phyloP scores from a whole-genome alignment of 2,797 vertebrate genomes.

The Podarcis siculus region DNA sequence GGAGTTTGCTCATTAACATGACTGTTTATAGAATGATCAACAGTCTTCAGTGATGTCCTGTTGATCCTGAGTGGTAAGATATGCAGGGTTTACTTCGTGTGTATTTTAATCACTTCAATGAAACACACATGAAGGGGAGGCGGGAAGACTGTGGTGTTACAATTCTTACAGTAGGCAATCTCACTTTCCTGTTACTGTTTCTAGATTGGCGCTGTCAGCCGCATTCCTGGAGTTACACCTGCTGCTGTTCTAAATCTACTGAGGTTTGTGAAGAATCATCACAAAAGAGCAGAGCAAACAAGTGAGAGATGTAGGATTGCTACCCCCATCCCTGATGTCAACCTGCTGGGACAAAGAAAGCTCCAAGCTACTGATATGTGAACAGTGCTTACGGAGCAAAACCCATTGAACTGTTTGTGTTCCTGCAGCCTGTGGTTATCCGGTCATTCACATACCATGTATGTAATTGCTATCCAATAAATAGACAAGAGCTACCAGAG shows the following conservation, averaged over 20 bases:
- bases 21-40: background rate
- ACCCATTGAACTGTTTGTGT: constrained; percentile 1
- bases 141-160: background rate
- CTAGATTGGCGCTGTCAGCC: constrained; percentile 91
- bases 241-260: constrained; percentile 89
- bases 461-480: constrained; percentile 7
- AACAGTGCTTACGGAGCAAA: constrained; percentile 42
- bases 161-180: background rate
- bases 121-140: background rate
- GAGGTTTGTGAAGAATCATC: constrained; percentile 78
- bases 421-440: background rate
- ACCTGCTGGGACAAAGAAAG: constrained; percentile 14
- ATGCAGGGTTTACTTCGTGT: background rate
- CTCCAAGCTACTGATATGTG: constrained; percentile 29
- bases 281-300: constrained; percentile 22
- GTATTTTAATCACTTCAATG: background rate
- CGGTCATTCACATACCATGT: fast-evolving
- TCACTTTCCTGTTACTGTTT: constrained; percentile 6
- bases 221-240: constrained; percentile 93
- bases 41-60: background rate
- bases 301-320: background rate
- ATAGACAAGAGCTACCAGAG: background rate
- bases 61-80: background rate
- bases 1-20: too few relatives aligned
- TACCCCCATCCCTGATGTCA: background rate